phyloP scores from a whole-genome alignment of 1,140 invertebrate species.

The Coelopa frigida region DNA sequence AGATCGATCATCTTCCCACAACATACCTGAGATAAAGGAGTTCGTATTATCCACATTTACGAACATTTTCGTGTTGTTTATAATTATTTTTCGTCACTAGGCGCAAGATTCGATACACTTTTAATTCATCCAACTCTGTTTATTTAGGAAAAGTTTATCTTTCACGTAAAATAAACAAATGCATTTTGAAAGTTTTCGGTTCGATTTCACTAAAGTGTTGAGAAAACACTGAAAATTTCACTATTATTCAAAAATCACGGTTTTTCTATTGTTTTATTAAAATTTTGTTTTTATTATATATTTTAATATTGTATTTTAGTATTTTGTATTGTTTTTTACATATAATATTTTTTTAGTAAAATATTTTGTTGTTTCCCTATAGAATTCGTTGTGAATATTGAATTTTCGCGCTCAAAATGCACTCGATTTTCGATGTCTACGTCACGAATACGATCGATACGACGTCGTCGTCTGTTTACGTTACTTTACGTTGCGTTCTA shows the following conservation, averaged over 20 bases:
- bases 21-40: slow-evolving; percentile 40
- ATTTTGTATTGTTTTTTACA: background rate
- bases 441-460: no score
- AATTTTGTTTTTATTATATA: slow-evolving; percentile 1
- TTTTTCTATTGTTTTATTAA: slow-evolving; percentile 4
- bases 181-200: no score
- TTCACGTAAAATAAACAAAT: no score
- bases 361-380: no score
- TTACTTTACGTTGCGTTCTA: background rate
- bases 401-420: background rate
- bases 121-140: no score
- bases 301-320: background rate
- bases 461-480: slow-evolving; percentile 1
- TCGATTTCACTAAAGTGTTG: no score
- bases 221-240: no score
- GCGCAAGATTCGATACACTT: no score
- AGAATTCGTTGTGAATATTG: background rate
- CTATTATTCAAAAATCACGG: no score
- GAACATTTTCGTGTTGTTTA: slow-evolving; percentile 32
- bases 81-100: no score
- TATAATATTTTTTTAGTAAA: background rate
- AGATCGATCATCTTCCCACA: background rate
- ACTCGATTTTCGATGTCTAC: no score
- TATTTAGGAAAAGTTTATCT: no score
- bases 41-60: slow-evolving; percentile 42